phyloP scores from a whole-genome alignment of 1,140 invertebrate species.

The Cryptotermes secundus region DNA sequence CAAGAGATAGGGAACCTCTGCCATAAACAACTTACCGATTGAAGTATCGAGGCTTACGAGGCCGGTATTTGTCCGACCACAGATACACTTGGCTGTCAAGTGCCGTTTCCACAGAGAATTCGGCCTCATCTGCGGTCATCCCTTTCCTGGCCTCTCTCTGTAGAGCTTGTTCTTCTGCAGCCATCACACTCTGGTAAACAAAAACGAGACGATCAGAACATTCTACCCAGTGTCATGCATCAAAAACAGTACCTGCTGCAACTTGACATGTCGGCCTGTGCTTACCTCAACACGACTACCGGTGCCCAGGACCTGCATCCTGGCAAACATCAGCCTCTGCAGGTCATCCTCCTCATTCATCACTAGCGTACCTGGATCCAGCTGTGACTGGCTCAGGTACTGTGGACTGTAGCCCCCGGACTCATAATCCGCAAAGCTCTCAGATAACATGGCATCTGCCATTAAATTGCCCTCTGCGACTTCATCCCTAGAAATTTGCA shows the following conservation, averaged over 20 bases:
- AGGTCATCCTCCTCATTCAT: constrained; percentile 77
- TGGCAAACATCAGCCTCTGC: constrained; percentile 71
- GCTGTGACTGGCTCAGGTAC: constrained; percentile 62
- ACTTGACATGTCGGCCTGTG: background rate
- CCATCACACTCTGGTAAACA: constrained; percentile 41
- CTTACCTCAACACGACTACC: constrained; percentile 54
- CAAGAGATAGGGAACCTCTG: constrained; percentile 41
- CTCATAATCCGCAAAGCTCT: constrained; percentile 71
- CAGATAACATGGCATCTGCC: constrained; percentile 56
- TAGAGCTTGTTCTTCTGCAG: constrained; percentile 56
- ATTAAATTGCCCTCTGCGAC: constrained; percentile 43
- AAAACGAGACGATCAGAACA: background rate
- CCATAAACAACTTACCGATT: constrained; percentile 63
- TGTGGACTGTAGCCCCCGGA: constrained; percentile 81
- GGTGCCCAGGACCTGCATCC: constrained; percentile 60
- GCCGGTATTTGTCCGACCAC: constrained; percentile 98
- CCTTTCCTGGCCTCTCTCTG: constrained; percentile 80
- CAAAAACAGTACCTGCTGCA: no score
- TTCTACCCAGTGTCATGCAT: no score
- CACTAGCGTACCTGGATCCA: constrained; percentile 83
- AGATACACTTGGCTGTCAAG: constrained; percentile 86
- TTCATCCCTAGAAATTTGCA: constrained; percentile 26
- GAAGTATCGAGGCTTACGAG: constrained; percentile 96
- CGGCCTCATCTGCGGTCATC: constrained; percentile 85
- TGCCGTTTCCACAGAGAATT: constrained; percentile 88